These are phyloP conservation scores for Vulpes vulpes DNA, from an alignment of 2,113 vertebrate genomes.

Conservation along the genomic window DNA sequence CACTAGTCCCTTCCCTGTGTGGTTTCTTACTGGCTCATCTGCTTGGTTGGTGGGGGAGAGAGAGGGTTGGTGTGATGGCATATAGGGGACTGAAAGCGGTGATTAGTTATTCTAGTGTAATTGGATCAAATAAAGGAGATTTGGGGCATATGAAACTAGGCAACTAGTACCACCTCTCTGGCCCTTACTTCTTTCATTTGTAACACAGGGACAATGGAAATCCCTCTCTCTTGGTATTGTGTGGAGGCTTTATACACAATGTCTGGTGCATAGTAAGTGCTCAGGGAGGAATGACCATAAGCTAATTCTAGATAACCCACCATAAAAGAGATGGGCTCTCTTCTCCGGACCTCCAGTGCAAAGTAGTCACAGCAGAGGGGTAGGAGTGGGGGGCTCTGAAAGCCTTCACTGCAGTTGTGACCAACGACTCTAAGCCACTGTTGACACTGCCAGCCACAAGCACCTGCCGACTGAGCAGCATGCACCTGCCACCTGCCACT, in stretches of 20 bases:
- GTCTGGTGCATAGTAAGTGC: not conserved
- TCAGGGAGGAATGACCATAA: not conserved
- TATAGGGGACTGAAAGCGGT: not conserved
- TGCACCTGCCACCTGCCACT: slow-evolving; percentile 68
- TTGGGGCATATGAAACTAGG: not conserved
- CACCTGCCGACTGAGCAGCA: slow-evolving; percentile 30
- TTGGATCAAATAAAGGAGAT: not conserved
- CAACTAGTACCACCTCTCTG: not conserved
- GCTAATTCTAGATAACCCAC: not conserved
- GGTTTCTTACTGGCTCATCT: not conserved
- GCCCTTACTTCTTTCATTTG: not conserved
- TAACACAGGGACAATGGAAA: too few relatives aligned
- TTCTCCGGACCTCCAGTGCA: fast-evolving
- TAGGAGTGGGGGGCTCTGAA: not conserved
- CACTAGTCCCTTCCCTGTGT: not conserved
- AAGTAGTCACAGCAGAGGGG: too few relatives aligned
- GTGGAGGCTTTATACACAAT: not conserved
- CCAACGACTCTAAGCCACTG: not conserved
- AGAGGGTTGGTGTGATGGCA: too few relatives aligned
- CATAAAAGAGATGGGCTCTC: not conserved
- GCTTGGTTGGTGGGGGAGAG: not conserved
- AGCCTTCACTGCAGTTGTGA: not conserved
- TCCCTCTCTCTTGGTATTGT: not conserved
- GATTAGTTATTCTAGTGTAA: not conserved
- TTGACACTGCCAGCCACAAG: not conserved